Conservation (phyloP, 2,888 invertebrate species). For the Stramonita haemastoma region DNA sequence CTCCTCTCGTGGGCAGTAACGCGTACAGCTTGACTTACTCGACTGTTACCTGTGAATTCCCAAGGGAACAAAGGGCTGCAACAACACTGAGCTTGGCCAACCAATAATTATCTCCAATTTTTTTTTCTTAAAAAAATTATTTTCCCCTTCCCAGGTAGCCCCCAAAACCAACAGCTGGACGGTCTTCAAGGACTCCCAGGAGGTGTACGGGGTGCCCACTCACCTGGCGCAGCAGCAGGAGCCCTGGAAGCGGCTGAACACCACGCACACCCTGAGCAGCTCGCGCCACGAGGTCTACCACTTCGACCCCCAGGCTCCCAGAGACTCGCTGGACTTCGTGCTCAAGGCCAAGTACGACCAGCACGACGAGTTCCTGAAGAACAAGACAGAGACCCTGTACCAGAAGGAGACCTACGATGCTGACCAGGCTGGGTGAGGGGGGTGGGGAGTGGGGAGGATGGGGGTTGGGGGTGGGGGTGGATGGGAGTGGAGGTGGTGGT, state of each 20-base stretch:
- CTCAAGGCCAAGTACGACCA: constrained; percentile 77
- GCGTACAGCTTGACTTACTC: no score
- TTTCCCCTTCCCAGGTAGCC: no score
- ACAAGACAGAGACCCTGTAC: constrained; percentile 71
- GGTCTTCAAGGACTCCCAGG: constrained; percentile 8
- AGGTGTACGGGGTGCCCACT: constrained; percentile 58
- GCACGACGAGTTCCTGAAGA: constrained; percentile 73
- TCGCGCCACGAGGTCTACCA: constrained; percentile 72
- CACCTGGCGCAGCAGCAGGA: constrained; percentile 73
- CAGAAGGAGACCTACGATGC: constrained; percentile 75
- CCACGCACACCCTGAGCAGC: constrained; percentile 71
- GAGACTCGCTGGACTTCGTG: constrained; percentile 77
- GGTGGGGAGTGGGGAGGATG: no score
- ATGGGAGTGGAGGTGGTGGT: neutral
- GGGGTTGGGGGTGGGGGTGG: no score
- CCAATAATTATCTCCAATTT: no score
- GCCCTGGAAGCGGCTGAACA: constrained; percentile 75
- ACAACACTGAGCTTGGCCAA: no score
- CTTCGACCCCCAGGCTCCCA: constrained; percentile 74
- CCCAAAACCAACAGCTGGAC: constrained; percentile 35
- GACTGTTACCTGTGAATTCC: no score
- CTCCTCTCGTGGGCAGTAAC: no score
- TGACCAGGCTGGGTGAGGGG: constrained; percentile 72
- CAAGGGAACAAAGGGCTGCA: no score
- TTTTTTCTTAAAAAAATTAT: no score